Percentiles rank a stretch among this genome's conserved stretches.
Evolutionary conservation across 2,797 vertebrate genomes (phyloP).

Genomic region (Lagodon rhomboides): DNA sequence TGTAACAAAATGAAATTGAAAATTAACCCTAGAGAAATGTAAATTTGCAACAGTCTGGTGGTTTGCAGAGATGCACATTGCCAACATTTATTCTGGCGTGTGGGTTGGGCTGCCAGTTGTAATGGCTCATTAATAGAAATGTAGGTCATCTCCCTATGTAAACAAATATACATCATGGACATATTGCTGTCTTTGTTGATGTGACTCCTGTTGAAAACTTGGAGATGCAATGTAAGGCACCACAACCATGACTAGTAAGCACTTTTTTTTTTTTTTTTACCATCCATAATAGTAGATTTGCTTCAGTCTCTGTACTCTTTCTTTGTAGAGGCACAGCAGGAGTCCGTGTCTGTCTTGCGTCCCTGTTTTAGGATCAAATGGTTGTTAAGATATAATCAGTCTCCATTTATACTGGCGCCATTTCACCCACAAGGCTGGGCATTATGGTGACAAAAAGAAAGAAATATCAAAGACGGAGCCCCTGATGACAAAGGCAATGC

Average conservation of each 20-base stretch:
- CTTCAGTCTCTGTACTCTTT: slow-evolving; percentile 27
- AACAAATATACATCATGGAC: background rate
- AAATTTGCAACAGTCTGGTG: no score
- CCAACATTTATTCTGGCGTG: no score
- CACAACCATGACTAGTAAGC: background rate
- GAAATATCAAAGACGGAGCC: slow-evolving; percentile 78
- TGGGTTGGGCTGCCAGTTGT: background rate
- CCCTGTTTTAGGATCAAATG: slow-evolving; percentile 43
- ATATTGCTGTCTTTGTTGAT: background rate
- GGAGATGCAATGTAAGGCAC: background rate
- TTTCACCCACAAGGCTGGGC: slow-evolving; percentile 60
- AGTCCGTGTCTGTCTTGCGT: slow-evolving; percentile 21
- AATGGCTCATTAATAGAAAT: background rate
- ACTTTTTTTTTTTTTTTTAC: background rate
- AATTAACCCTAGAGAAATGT: no score
- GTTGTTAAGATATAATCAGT: slow-evolving; percentile 59
- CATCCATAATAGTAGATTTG: background rate
- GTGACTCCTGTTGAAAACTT: background rate
- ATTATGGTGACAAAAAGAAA: slow-evolving; percentile 69
- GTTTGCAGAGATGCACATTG: no score
- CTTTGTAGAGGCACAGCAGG: slow-evolving; percentile 17
- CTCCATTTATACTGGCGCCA: slow-evolving; percentile 49
- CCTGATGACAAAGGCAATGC: slow-evolving; percentile 65
- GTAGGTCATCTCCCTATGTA: background rate
- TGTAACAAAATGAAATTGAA: no score